A percentile compares a stretch with the other conserved stretches of the same genome.
phyloP scores from a whole-genome alignment of 2,797 vertebrate species.

The Epinephelus malabaricus region DNA sequence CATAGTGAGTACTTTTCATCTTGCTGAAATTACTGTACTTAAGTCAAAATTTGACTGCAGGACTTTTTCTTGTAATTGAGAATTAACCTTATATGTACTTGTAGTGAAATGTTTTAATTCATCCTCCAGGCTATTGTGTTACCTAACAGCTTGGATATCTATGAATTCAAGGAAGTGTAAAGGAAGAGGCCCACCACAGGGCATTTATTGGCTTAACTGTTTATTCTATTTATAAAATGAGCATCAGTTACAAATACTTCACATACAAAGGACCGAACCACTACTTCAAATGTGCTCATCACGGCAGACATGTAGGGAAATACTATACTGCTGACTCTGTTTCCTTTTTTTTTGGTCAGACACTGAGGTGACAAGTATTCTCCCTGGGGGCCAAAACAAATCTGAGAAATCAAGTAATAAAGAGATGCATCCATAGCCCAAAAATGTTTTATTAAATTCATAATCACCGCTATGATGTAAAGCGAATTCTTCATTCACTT shows the following conservation, averaged over 20 bases:
- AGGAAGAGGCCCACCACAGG: conserved; percentile 7
- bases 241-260: conserved; percentile 22
- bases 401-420: conserved; percentile 17
- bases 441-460: conserved; percentile 78
- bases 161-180: conserved; percentile 39
- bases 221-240: conserved; percentile 36
- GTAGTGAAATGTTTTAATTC: background rate
- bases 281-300: background rate
- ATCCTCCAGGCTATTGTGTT: background rate
- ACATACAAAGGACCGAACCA: conserved; percentile 13
- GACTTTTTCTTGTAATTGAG: no score
- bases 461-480: conserved; percentile 60
- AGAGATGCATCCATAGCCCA: conserved; percentile 50
- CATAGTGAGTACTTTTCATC: no score
- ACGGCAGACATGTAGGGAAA: background rate
- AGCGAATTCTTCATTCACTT: conserved; percentile 61
- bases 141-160: conserved; percentile 11
- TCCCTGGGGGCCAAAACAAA: background rate
- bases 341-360: background rate
- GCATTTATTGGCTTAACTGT: conserved; percentile 13
- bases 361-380: background rate
- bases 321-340: background rate
- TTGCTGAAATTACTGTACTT: no score
- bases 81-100: no score
- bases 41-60: no score